A percentile compares a stretch with the other conserved stretches of the same genome.
phyloP scores from a whole-genome alignment of 2,888 invertebrate species.

The Aethes cnicana region DNA sequence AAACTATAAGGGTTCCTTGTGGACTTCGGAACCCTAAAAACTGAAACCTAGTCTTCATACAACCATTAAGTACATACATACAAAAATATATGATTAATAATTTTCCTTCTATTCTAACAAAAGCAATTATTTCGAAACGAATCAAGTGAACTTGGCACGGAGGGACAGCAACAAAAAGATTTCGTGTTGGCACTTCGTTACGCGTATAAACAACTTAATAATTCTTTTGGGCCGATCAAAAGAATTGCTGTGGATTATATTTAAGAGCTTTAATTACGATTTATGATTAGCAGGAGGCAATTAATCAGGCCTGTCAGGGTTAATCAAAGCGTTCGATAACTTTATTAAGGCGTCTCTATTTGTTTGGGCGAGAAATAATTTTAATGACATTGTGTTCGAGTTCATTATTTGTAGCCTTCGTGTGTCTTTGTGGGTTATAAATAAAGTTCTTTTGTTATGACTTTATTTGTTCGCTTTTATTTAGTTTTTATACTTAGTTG shows the following conservation, averaged over 20 bases:
- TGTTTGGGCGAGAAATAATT: background rate
- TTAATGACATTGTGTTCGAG: background rate
- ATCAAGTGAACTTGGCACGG: slow-evolving; percentile 13
- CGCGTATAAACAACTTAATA: slow-evolving; percentile 27
- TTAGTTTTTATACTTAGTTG: too few relatives aligned
- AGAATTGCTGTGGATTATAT: slow-evolving; percentile 33
- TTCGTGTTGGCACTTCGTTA: slow-evolving; percentile 13
- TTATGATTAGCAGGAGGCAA: slow-evolving; percentile 43
- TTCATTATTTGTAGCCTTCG: slow-evolving; percentile 1
- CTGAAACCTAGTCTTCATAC: too few relatives aligned
- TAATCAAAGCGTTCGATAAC: slow-evolving; percentile 40
- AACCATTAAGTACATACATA: too few relatives aligned
- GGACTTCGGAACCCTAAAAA: too few relatives aligned
- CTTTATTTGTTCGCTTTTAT: too few relatives aligned
- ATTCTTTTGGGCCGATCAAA: slow-evolving; percentile 23
- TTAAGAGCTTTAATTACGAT: slow-evolving; percentile 39
- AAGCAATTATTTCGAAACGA: slow-evolving; percentile 13
- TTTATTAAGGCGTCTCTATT: slow-evolving; percentile 23
- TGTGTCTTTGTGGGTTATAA: background rate
- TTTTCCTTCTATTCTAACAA: slow-evolving; percentile 1
- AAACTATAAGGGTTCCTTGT: too few relatives aligned
- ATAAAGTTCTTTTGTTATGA: too few relatives aligned
- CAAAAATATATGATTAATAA: too few relatives aligned
- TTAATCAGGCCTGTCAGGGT: slow-evolving; percentile 47
- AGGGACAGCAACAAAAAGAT: slow-evolving; percentile 24